phyloP scores from a whole-genome alignment of 2,888 invertebrate species.

The Conistra vaccinii region DNA sequence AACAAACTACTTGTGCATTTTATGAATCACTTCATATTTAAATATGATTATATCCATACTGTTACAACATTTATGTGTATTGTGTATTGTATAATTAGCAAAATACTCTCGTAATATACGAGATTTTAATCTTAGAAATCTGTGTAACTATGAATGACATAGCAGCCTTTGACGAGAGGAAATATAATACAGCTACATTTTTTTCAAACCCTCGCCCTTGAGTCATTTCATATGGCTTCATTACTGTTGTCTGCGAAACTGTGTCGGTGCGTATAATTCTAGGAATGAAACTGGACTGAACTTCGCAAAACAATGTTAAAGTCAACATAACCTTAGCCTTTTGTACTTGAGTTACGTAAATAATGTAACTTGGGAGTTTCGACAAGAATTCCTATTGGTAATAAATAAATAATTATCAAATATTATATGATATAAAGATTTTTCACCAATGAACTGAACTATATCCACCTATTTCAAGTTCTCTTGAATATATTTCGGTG shows the following conservation, averaged over 20 bases:
- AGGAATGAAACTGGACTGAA: constrained; percentile 1
- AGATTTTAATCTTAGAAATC: background rate
- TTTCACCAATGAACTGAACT: background rate
- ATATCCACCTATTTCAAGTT: background rate
- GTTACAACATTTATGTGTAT: background rate
- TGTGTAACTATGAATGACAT: background rate
- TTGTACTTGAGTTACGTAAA: background rate
- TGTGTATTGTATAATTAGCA: background rate
- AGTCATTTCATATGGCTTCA: constrained; percentile 39
- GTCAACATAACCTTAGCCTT: background rate
- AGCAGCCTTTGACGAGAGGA: constrained; percentile 22
- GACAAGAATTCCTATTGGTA: background rate
- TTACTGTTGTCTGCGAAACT: constrained; percentile 10
- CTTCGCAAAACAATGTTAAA: constrained; percentile 9
- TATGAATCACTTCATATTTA: too few species aligned
- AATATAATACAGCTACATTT: constrained; percentile 3
- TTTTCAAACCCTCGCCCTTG: constrained; percentile 33
- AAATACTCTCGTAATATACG: background rate
- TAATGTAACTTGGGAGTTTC: background rate
- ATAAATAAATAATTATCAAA: background rate
- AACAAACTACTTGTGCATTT: background rate
- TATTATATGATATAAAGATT: too few species aligned
- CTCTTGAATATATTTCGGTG: background rate
- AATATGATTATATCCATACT: background rate
- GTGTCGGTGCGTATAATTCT: constrained; percentile 16